Conservation (phyloP, 2,797 vertebrate species). For the Carapus acus region DNA sequence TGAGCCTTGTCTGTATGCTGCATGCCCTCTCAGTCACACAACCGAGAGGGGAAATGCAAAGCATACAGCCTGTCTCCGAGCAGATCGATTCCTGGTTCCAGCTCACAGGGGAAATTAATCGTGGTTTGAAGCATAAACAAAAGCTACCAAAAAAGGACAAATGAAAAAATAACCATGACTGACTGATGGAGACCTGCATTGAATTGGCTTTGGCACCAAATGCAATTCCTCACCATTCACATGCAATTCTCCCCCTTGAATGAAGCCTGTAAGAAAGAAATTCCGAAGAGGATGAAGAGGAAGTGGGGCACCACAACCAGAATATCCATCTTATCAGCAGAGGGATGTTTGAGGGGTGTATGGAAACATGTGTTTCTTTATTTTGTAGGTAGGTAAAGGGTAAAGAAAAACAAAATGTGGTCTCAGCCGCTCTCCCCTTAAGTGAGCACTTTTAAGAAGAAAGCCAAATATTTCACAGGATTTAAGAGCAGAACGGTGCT, state of each 20-base stretch:
- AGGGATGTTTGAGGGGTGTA: neutral
- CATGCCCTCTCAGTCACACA: constrained; percentile 26
- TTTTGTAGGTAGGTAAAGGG: constrained; percentile 26
- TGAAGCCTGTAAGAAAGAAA: constrained; percentile 21
- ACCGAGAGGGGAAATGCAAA: constrained; percentile 31
- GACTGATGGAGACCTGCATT: constrained; percentile 53
- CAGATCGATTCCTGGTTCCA: constrained; percentile 58
- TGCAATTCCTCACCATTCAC: constrained; percentile 51
- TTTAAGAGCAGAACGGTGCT: neutral
- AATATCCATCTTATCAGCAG: constrained; percentile 11
- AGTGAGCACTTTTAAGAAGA: constrained; percentile 11
- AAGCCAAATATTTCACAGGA: neutral
- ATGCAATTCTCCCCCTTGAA: constrained; percentile 30
- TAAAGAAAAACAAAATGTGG: constrained; percentile 9
- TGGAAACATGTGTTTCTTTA: constrained; percentile 1
- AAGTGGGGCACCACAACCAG: constrained; percentile 4
- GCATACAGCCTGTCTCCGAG: constrained; percentile 35
- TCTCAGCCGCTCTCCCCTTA: constrained; percentile 7
- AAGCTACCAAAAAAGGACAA: constrained; percentile 48
- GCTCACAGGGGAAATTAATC: constrained; percentile 66
- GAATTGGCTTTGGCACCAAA: constrained; percentile 47
- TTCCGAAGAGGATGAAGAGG: neutral
- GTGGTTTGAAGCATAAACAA: constrained; percentile 61
- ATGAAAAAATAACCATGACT: constrained; percentile 56
- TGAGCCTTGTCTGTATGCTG: constrained; percentile 4